Evolutionary conservation across 1,140 invertebrate species (phyloP), one percentile per base, ranked within the genome.

Genomic region (Protaetia brevitarsis): DNA sequence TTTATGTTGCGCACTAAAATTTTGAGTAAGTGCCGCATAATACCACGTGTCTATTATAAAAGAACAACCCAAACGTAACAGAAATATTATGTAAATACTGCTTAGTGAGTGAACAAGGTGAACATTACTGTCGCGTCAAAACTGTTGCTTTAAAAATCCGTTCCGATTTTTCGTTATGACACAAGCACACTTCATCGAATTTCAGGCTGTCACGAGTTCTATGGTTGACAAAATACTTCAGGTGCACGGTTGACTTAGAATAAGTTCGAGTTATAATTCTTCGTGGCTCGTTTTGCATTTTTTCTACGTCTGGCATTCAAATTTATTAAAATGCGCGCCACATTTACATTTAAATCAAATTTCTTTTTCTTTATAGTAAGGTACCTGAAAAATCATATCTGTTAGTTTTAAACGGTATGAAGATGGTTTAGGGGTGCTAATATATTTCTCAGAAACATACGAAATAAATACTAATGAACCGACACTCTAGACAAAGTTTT

Each of bases 201-300:
- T 64, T 64, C 63, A 64, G 34, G 19, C 23, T 64, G 63, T 64
- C 63, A 64, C 51, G 29, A 30, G 41, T 64, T 64, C 41, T 64
- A 64, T 64, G 63, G 29, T 51, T 64, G 63, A 64, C 51, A 64
- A 64, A 64, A 64, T 56, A 51, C 63, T 64, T 64, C 29, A 51
- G 41, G 63, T 64, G 41, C 29, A 27, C 16, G 26, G 51, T 19
- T 51, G 63, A 64, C 63, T 64, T 64, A 56, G 63, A 64, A 41
- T 64, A 64, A 64, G 63, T 28, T 56, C 28, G 11, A 16, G 13
- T 31, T 36, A 64, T 64, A 56, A 64, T 41, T 64, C 63, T 51
- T 64, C 51, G 1, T 56, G 19, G 41, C 27, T 64, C 19, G 63
- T 64, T 51, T 51, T 51, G 41, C 41, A 51, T 51, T 51, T 51